Evolutionary conservation across 2,797 vertebrate genomes (phyloP).

Genomic region (Muscicapa striata): DNA sequence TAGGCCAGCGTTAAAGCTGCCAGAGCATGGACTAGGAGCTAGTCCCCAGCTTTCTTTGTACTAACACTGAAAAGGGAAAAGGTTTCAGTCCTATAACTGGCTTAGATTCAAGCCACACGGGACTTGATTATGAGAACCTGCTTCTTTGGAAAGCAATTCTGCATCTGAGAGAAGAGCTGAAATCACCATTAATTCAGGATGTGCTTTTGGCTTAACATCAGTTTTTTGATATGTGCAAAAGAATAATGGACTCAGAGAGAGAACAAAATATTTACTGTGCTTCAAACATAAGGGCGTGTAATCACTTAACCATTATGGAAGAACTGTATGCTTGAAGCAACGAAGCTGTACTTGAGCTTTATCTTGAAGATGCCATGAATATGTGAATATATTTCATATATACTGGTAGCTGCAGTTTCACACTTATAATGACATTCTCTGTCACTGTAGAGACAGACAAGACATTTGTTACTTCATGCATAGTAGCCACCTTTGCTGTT

Average conservation of each 20-base stretch:
- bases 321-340: neutral
- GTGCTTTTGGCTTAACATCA: neutral
- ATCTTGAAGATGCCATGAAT: neutral
- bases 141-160: constrained; percentile 3
- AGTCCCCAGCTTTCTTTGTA: neutral
- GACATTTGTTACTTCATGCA: neutral
- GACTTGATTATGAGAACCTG: neutral
- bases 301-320: neutral
- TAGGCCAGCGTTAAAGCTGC: neutral
- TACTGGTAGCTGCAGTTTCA: neutral
- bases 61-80: neutral
- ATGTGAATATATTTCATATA: neutral
- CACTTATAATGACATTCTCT: neutral
- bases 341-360: neutral
- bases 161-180: neutral
- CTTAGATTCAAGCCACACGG: neutral
- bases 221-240: neutral
- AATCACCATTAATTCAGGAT: neutral
- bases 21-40: neutral
- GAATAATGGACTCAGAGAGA: neutral
- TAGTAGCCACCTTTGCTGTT: neutral
- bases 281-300: neutral
- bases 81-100: neutral
- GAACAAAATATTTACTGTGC: neutral
- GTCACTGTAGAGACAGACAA: neutral